A percentile compares a stretch with the other conserved stretches of the same genome.
Conservation (phyloP, 2,888 invertebrate species). For the Tetranychus piercei region DNA sequence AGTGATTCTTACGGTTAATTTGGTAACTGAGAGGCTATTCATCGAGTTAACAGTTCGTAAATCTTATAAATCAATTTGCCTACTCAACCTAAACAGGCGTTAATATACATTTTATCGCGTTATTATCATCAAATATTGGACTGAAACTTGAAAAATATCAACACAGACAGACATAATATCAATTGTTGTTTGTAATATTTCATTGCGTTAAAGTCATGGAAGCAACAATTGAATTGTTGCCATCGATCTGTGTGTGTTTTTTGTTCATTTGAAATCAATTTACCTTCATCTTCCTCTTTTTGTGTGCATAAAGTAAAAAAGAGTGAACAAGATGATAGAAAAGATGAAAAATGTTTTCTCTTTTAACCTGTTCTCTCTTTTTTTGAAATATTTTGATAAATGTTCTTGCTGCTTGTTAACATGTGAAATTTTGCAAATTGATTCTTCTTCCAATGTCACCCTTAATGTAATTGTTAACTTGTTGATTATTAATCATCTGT, state of each 20-base stretch:
- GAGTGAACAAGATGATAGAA: not conserved
- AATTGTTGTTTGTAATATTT: too few species aligned
- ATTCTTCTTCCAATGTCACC: too few species aligned
- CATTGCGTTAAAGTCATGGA: too few species aligned
- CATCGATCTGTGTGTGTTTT: not conserved
- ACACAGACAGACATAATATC: too few species aligned
- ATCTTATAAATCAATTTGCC: slow-evolving; percentile 1
- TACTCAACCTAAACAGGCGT: not conserved
- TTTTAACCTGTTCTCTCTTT: not conserved
- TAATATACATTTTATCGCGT: not conserved
- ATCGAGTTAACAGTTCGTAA: slow-evolving; percentile 1
- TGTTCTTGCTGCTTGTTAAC: not conserved
- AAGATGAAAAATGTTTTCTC: not conserved
- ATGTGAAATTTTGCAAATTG: too few species aligned
- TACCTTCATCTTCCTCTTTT: not conserved
- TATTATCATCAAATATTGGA: not conserved
- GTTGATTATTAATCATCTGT: too few species aligned
- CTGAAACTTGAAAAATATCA: too few species aligned
- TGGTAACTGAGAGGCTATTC: slow-evolving; percentile 1
- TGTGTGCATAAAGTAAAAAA: not conserved
- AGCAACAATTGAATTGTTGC: not conserved
- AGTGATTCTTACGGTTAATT: slow-evolving; percentile 1
- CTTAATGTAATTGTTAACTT: too few species aligned
- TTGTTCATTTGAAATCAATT: not conserved
- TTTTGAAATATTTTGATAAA: not conserved